Percentiles rank a stretch among this genome's conserved stretches.
phyloP scores from a whole-genome alignment of 2,113 vertebrate genomes.

The Okapia johnstoni region DNA sequence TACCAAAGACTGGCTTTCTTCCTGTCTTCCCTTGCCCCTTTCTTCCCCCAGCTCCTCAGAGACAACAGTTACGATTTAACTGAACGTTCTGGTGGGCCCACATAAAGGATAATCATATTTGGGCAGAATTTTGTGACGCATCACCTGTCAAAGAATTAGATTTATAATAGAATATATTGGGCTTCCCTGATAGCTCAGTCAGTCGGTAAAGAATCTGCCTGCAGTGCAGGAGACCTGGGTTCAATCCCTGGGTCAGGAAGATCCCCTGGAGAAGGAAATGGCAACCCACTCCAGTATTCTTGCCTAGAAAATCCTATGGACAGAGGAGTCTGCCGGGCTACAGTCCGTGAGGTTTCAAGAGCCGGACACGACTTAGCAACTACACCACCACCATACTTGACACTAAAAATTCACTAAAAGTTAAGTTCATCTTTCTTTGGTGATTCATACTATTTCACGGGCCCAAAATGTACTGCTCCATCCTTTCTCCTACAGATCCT shows the following conservation, averaged over 20 bases:
- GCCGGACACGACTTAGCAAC: background rate
- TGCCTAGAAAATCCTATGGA: too few species aligned
- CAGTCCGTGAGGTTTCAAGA: background rate
- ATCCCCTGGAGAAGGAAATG: too few species aligned
- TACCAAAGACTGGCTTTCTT: background rate
- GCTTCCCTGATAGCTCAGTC: too few species aligned
- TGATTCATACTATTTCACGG: background rate
- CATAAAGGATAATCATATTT: background rate
- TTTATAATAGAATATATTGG: background rate
- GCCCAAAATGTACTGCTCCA: background rate
- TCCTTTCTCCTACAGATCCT: background rate
- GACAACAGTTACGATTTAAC: background rate
- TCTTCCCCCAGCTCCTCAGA: background rate
- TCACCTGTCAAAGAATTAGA: background rate
- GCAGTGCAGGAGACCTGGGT: too few species aligned
- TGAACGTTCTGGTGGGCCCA: background rate
- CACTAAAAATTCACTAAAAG: background rate
- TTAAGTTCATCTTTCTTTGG: background rate
- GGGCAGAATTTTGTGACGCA: background rate
- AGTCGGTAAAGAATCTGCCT: too few species aligned
- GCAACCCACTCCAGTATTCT: too few species aligned
- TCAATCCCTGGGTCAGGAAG: too few species aligned
- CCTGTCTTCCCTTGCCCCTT: background rate
- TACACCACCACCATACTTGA: background rate
- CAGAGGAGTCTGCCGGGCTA: too few species aligned